Conservation (phyloP, 2,888 invertebrate species). For the Sesia apiformis region DNA sequence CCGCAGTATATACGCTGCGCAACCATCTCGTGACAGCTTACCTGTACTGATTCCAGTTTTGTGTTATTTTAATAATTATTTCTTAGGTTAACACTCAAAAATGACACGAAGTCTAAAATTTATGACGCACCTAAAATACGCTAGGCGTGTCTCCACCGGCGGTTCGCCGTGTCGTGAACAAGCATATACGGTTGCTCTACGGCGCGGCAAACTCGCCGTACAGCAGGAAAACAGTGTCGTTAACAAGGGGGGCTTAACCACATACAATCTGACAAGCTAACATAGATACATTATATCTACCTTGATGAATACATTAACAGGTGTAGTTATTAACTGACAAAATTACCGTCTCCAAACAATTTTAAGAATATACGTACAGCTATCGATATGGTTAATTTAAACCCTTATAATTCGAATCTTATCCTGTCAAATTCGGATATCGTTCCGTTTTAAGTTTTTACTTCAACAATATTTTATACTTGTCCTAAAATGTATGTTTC, state of each 20-base stretch:
- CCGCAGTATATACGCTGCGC: too few relatives aligned
- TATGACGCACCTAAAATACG: too few relatives aligned
- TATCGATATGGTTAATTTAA: slow-evolving; percentile 67
- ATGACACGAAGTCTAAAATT: too few relatives aligned
- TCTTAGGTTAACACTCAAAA: too few relatives aligned
- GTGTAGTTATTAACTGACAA: slow-evolving; percentile 61
- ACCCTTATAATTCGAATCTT: slow-evolving; percentile 41
- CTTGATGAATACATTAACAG: slow-evolving; percentile 70
- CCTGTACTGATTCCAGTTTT: too few relatives aligned
- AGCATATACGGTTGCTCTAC: too few relatives aligned
- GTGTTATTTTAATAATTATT: too few relatives aligned
- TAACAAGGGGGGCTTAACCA: slow-evolving; percentile 23
- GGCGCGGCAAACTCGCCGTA: too few relatives aligned
- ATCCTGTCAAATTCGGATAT: slow-evolving; percentile 51
- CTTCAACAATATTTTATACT: slow-evolving; percentile 33
- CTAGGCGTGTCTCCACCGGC: too few relatives aligned
- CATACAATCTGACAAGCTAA: slow-evolving; percentile 64
- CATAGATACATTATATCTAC: slow-evolving; percentile 62
- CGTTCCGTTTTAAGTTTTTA: slow-evolving; percentile 18
- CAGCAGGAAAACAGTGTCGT: too few relatives aligned
- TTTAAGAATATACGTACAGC: slow-evolving; percentile 40
- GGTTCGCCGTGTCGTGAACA: too few relatives aligned
- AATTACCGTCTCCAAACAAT: slow-evolving; percentile 57
- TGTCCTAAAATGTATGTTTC: slow-evolving; percentile 18
- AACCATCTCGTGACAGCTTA: too few relatives aligned